Evolutionary conservation across 1,140 invertebrate genomes (phyloP).

Genomic region (Rhagoletis zephyria): DNA sequence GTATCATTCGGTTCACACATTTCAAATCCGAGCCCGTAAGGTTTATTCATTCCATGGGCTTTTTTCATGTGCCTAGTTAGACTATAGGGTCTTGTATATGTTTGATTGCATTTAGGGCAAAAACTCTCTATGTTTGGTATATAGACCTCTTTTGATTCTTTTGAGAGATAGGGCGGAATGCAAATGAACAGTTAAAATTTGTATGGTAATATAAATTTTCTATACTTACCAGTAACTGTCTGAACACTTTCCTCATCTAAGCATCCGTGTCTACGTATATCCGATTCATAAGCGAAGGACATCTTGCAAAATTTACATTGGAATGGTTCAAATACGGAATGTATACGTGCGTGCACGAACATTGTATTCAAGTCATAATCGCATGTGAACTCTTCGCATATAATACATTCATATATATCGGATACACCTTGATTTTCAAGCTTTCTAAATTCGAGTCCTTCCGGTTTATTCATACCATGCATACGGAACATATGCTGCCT

Average conservation of each 20-base stretch:
- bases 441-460: conserved; percentile 17
- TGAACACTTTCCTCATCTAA: not conserved
- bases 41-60: conserved; percentile 33
- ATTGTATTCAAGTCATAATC: conserved; percentile 17
- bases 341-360: conserved; percentile 26
- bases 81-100: not conserved
- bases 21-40: conserved; percentile 15
- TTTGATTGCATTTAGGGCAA: conserved; percentile 30
- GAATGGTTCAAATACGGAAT: conserved; percentile 14
- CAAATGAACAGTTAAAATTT: not conserved
- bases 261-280: conserved; percentile 33
- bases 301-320: conserved; percentile 4
- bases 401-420: not conserved
- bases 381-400: conserved; percentile 35
- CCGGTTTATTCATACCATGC: conserved; percentile 24
- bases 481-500: conserved; percentile 1
- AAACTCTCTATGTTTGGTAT: conserved; percentile 23
- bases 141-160: not conserved
- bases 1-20: not conserved
- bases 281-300: not conserved
- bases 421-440: not conserved
- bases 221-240: not conserved
- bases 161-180: not conserved
- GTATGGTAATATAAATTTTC: not conserved
- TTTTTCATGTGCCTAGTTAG: conserved; percentile 21